A percentile compares a stretch with the other conserved stretches of the same genome.
Evolutionary conservation across 2,797 vertebrate species (phyloP).

Genomic region (Hemibagrus guttatus): DNA sequence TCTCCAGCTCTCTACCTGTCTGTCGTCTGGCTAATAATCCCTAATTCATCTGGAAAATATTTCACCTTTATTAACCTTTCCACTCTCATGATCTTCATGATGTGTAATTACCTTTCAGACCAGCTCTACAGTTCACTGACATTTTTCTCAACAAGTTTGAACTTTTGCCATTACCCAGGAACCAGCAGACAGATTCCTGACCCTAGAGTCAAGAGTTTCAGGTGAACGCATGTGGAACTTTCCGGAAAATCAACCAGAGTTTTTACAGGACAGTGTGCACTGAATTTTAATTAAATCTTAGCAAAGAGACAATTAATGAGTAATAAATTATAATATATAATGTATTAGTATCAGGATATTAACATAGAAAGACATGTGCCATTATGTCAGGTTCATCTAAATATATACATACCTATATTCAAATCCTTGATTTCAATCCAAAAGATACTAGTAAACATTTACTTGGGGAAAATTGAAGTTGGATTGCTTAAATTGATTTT

Average conservation of each 20-base stretch:
- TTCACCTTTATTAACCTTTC: constrained; percentile 31
- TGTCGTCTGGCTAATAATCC: constrained; percentile 19
- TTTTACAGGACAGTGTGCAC: neutral
- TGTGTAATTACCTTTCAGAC: constrained; percentile 37
- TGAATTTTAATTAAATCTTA: neutral
- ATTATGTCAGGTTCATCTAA: neutral
- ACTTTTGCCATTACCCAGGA: constrained; percentile 24
- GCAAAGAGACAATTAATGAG: neutral
- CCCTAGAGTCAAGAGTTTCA: constrained; percentile 19
- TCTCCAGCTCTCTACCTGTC: neutral
- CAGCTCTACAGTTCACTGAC: constrained; percentile 8
- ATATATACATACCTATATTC: neutral
- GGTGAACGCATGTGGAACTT: neutral
- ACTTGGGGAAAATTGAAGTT: neutral
- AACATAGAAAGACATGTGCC: neutral
- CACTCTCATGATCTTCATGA: constrained; percentile 7
- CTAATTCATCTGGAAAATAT: constrained; percentile 22
- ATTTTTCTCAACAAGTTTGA: constrained; percentile 26
- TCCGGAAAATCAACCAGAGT: neutral
- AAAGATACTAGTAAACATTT: neutral
- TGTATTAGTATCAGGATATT: neutral
- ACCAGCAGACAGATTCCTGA: constrained; percentile 8
- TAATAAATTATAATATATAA: neutral
- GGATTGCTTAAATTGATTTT: neutral
- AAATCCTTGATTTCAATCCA: neutral